Conservation (phyloP, 2,888 invertebrate species). For the Oscheius myriophilus region DNA sequence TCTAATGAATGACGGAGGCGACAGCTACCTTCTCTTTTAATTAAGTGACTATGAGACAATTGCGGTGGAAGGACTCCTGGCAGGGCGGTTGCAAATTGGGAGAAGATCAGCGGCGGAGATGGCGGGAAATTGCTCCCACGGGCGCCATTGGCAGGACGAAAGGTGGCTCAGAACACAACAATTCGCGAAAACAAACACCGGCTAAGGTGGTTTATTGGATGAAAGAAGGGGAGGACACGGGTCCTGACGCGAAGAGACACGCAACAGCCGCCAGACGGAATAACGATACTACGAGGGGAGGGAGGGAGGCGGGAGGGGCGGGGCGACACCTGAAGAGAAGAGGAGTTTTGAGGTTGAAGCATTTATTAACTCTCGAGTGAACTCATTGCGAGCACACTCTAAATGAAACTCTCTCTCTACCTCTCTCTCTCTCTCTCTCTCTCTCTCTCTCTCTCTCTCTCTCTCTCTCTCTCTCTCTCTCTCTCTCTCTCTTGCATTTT, state of each 20-base stretch:
- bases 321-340: conserved; percentile 6
- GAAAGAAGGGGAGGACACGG: too few species aligned
- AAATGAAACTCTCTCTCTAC: not conserved
- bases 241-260: too few species aligned
- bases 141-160: conserved; percentile 13
- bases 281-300: not conserved
- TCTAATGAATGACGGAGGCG: too few species aligned
- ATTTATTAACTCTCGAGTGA: not conserved
- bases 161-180: too few species aligned
- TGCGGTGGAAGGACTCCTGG: too few species aligned
- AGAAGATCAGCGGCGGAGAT: conserved; percentile 25
- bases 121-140: conserved; percentile 25
- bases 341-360: not conserved
- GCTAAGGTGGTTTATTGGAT: too few species aligned
- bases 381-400: too few species aligned
- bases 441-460: conserved; percentile 15
- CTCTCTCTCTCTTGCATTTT: conserved; percentile 5
- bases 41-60: too few species aligned
- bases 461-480: not conserved
- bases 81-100: conserved; percentile 20
- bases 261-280: too few species aligned
- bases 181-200: too few species aligned
- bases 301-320: conserved; percentile 1
- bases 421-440: conserved; percentile 5
- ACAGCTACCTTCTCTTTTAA: too few species aligned